Evolutionary conservation across 1,140 invertebrate species (phyloP).

Genomic region (Branchinecta lindahli): DNA sequence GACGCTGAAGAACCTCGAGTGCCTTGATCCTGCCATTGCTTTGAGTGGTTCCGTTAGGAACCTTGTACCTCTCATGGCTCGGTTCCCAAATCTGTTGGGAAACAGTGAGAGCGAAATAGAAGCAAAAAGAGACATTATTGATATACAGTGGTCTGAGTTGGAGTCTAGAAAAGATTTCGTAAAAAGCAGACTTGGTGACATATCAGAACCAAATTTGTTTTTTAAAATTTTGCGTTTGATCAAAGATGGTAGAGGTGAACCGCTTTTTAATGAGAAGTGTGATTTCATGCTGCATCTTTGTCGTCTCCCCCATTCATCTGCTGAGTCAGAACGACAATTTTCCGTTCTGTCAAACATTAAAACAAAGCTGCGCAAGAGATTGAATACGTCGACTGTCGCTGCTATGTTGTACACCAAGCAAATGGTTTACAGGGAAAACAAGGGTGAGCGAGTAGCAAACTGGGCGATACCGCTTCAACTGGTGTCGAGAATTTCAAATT

Average conservation of each 20-base stretch:
- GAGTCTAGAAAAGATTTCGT: conserved; percentile 4
- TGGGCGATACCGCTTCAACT: not conserved
- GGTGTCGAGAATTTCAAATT: conserved; percentile 4
- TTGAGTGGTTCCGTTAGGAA: not conserved
- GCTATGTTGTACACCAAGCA: not conserved
- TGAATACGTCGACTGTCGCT: not conserved
- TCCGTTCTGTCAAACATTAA: not conserved
- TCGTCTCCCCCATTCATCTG: conserved; percentile 3
- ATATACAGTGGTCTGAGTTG: conserved; percentile 5
- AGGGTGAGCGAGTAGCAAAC: not conserved
- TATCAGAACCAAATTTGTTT: not conserved
- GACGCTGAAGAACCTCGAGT: not conserved
- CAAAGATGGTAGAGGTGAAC: not conserved
- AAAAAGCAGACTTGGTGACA: conserved; percentile 9
- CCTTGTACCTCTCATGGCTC: not conserved
- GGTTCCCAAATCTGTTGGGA: conserved; percentile 4
- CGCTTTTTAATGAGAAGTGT: not conserved
- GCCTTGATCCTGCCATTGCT: conserved; percentile 4
- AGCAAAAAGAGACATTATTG: conserved; percentile 1
- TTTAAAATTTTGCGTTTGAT: not conserved
- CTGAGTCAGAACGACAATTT: conserved; percentile 8
- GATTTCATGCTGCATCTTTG: not conserved
- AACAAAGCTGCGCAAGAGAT: not conserved
- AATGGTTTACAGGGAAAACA: conserved; percentile 1
- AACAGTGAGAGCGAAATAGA: not conserved